Evolutionary conservation across 2,113 vertebrate species (phyloP).

Genomic region (Anolis carolinensis): DNA sequence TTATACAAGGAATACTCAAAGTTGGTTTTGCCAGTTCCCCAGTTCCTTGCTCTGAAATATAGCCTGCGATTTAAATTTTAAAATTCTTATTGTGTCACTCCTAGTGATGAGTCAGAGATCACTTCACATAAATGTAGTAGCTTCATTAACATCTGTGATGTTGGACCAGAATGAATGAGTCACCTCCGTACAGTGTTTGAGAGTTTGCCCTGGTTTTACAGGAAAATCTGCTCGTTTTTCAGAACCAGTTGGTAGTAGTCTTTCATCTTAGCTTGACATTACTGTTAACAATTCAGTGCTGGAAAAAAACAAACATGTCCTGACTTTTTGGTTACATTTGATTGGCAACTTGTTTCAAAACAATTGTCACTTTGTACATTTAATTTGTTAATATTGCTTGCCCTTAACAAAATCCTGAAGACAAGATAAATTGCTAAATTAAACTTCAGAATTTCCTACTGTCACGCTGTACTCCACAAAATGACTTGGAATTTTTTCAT

Average conservation of each 20-base stretch:
- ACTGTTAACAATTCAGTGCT: not conserved
- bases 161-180: not conserved
- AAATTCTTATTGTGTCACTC: not conserved
- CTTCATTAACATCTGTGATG: not conserved
- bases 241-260: not conserved
- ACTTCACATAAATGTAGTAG: not conserved
- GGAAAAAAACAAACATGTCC: too few relatives aligned
- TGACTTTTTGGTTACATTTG: not conserved
- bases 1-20: too few relatives aligned
- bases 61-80: constrained; percentile 1
- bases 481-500: constrained; percentile 13
- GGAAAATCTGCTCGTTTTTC: constrained; percentile 8
- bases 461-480: not conserved
- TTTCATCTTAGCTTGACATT: not conserved
- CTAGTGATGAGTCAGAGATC: not conserved
- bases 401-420: not conserved
- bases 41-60: too few relatives aligned
- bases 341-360: not conserved
- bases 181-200: not conserved
- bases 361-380: not conserved
- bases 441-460: not conserved
- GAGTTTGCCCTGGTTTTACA: constrained; percentile 1
- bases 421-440: not conserved
- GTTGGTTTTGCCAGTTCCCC: too few relatives aligned
- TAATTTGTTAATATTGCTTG: not conserved